Percentiles rank a stretch among this genome's conserved stretches.
Evolutionary conservation across 2,113 vertebrate species (phyloP).

Genomic region (Lates calcarifer): DNA sequence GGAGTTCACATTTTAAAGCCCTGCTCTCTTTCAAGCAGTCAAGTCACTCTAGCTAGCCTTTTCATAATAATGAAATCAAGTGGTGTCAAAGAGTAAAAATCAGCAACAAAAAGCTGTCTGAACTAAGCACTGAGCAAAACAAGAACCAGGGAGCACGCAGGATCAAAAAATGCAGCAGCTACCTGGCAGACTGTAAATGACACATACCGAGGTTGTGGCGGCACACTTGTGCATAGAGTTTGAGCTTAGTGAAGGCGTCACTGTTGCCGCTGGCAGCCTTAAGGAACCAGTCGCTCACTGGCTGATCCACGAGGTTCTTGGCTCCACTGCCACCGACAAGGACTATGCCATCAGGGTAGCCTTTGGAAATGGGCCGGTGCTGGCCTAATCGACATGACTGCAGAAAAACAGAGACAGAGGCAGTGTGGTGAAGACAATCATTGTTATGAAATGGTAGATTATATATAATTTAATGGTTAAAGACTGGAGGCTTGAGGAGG

Average conservation of each 20-base stretch:
- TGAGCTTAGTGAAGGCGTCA: constrained; percentile 95
- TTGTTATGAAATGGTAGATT: background rate
- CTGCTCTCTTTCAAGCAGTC: constrained; percentile 33
- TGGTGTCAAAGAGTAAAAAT: constrained; percentile 30
- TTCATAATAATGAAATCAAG: constrained; percentile 20
- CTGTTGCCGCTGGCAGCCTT: constrained; percentile 90
- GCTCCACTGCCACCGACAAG: constrained; percentile 91
- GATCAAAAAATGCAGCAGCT: background rate
- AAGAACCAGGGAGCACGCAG: background rate
- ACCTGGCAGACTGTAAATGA: background rate
- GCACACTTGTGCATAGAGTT: constrained; percentile 98
- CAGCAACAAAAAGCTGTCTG: constrained; percentile 16
- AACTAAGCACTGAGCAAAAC: background rate
- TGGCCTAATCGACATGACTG: constrained; percentile 97
- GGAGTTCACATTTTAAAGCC: constrained; percentile 32
- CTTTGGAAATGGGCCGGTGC: constrained; percentile 96
- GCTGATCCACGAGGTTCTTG: constrained; percentile 91
- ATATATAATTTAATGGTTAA: background rate
- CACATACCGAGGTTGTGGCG: constrained; percentile 93
- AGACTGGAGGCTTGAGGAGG: background rate
- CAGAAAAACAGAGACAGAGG: constrained; percentile 35
- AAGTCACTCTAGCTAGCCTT: constrained; percentile 38
- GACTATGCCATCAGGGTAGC: constrained; percentile 94
- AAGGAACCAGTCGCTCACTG: constrained; percentile 97
- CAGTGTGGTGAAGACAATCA: background rate